Base-by-base conservation (phyloP, 2,797 vertebrate genomes). In the Gymnothorax reevesii region DNA sequence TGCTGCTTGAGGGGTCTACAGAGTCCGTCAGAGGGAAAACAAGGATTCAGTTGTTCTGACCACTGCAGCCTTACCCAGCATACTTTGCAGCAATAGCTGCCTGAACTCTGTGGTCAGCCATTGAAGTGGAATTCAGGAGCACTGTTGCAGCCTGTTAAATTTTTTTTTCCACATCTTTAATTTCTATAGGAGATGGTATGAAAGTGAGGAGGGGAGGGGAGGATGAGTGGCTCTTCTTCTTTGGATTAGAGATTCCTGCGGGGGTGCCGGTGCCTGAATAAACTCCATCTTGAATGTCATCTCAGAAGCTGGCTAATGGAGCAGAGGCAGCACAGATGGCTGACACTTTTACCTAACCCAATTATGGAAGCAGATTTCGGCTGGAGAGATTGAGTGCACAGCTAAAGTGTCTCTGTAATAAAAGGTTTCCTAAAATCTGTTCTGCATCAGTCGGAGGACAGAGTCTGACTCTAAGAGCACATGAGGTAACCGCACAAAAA, bases 81-180 rank as follows among this genome's bases (percentile, higher is more conserved):
- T 75, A 27, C 33, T 94, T 95, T 94, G 89, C 89, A 90, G 92
- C 92, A 64, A 95, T 93, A 92, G 57, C 87, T 93, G 94, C 91
- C 90, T 87, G 88, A 91, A n/a, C 90, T 92, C 33, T 94, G 93
- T 94, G 95, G 95, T 95, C 95, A 94, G 92, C 92, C 91, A 91
- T 88, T 93, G 92, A 94, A 94, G 89, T 91, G 91, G 92, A 94
- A 94, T 88, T 87, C 92, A 92, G 92, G 93, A 92, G 90, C 83
- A 86, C 69, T 57, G 89, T 20, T 54, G 6, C 42, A 79, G 42
- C 3, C 17, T n/a, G 17, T 79, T 55, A 2, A 2, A n/a, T 7
- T 52, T 54, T 79, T 52, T 17, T 5, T 10, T 15, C 3, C 1
- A 0, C 3, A 17, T 15, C 69, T 77, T 22, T 79, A 79, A 79